Evolutionary conservation across 2,888 invertebrate genomes (phyloP).

Genomic region (Hipparchia sbordonii): DNA sequence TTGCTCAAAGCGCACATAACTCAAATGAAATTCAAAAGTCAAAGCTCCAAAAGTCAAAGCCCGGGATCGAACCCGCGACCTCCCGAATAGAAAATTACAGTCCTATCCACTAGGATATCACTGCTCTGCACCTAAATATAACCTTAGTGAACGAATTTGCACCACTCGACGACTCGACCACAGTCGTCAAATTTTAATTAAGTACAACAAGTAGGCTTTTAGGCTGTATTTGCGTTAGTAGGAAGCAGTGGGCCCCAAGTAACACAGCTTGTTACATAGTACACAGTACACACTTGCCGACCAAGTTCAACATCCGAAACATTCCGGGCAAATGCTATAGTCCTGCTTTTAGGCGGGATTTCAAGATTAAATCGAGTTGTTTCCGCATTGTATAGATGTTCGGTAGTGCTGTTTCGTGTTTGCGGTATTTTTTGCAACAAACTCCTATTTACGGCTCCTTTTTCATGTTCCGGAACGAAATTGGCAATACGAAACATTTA

Average conservation of each 20-base stretch:
- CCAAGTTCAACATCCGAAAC: slow-evolving; percentile 35
- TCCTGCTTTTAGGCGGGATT: slow-evolving; percentile 31
- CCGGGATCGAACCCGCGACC: too few species aligned
- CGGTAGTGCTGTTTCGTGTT: slow-evolving; percentile 25
- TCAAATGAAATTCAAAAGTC: too few species aligned
- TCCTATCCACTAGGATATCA: too few species aligned
- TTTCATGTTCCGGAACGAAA: slow-evolving; percentile 11
- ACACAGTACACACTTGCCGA: slow-evolving; percentile 30
- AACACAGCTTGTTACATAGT: slow-evolving; percentile 8
- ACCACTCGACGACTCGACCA: neutral
- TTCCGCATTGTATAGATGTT: slow-evolving; percentile 26
- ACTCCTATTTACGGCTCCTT: slow-evolving; percentile 1
- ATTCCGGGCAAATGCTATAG: slow-evolving; percentile 34
- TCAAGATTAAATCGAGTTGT: slow-evolving; percentile 32
- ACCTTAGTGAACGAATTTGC: too few species aligned
- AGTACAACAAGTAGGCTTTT: slow-evolving; percentile 9
- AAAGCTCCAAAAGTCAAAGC: too few species aligned
- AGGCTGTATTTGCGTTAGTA: slow-evolving; percentile 5
- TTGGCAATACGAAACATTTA: slow-evolving; percentile 20
- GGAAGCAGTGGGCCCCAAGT: slow-evolving; percentile 15
- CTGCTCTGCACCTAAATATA: too few species aligned
- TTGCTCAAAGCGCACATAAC: too few species aligned
- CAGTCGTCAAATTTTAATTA: neutral
- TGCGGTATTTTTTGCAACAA: slow-evolving; percentile 18
- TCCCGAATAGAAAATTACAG: too few species aligned